Conservation (phyloP, 2,888 invertebrate genomes). For the Harpalus rubripes region DNA sequence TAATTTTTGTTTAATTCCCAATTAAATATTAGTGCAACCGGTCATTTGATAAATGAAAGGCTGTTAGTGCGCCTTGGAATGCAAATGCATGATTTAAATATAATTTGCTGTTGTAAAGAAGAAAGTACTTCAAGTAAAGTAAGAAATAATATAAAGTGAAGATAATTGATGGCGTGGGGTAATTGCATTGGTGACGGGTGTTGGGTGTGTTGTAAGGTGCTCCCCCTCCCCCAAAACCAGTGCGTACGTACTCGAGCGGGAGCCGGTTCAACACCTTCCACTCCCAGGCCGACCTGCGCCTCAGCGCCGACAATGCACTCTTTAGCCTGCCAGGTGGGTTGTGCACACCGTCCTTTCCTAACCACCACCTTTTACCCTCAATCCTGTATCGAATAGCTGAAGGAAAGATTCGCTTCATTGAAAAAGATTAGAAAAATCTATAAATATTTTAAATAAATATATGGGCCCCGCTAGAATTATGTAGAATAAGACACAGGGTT, state of each 20-base stretch:
- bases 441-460: too few relatives aligned
- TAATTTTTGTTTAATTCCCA: too few relatives aligned
- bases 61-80: conserved; percentile 3
- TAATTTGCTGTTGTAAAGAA: conserved; percentile 7
- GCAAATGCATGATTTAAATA: conserved; percentile 4
- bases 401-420: too few relatives aligned
- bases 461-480: too few relatives aligned
- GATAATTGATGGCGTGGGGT: not conserved
- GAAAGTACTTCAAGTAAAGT: not conserved
- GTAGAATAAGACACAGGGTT: too few relatives aligned
- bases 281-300: conserved; percentile 76
- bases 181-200: conserved; percentile 61
- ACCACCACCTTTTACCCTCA: too few relatives aligned
- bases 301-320: conserved; percentile 78
- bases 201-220: conserved; percentile 70
- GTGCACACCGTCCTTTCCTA: conserved; percentile 69
- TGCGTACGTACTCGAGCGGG: conserved; percentile 80
- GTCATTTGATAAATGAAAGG: not conserved
- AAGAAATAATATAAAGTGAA: not conserved
- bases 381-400: too few relatives aligned
- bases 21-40: too few relatives aligned
- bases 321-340: conserved; percentile 81
- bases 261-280: conserved; percentile 72
- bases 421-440: too few relatives aligned
- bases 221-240: conserved; percentile 81